These are phyloP conservation scores for Pristiophorus japonicus DNA, from an alignment of 2,113 vertebrate species.

Conservation along the genomic window DNA sequence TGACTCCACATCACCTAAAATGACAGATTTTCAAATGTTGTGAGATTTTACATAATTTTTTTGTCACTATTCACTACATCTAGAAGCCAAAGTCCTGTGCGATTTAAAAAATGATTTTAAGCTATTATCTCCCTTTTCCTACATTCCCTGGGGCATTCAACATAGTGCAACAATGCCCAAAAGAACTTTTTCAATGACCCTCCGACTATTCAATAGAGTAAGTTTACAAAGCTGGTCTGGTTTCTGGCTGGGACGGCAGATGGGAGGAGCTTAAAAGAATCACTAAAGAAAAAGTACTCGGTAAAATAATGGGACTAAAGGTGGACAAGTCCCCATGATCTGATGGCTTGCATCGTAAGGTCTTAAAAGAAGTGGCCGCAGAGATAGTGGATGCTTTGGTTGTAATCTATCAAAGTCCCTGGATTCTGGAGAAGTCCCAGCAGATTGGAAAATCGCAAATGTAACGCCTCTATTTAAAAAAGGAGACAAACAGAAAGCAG, in stretches of 20 bases:
- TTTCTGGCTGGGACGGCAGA: not conserved
- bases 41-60: not conserved
- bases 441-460: too few relatives aligned
- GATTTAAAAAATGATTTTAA: not conserved
- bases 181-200: not conserved
- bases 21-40: not conserved
- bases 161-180: not conserved
- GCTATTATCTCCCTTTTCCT: not conserved
- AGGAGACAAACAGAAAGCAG: too few relatives aligned
- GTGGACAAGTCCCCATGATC: too few relatives aligned
- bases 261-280: too few relatives aligned
- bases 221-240: not conserved
- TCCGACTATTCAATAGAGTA: not conserved
- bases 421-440: too few relatives aligned
- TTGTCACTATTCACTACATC: not conserved
- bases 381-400: too few relatives aligned
- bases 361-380: too few relatives aligned
- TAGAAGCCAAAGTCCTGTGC: not conserved
- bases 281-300: too few relatives aligned
- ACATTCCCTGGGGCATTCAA: not conserved
- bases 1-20: not conserved
- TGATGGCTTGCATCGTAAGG: too few relatives aligned
- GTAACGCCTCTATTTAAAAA: too few relatives aligned
- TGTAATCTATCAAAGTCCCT: too few relatives aligned
- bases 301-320: too few relatives aligned